Evolutionary conservation across 2,797 vertebrate genomes (phyloP).

Genomic region (Hemibagrus guttatus): DNA sequence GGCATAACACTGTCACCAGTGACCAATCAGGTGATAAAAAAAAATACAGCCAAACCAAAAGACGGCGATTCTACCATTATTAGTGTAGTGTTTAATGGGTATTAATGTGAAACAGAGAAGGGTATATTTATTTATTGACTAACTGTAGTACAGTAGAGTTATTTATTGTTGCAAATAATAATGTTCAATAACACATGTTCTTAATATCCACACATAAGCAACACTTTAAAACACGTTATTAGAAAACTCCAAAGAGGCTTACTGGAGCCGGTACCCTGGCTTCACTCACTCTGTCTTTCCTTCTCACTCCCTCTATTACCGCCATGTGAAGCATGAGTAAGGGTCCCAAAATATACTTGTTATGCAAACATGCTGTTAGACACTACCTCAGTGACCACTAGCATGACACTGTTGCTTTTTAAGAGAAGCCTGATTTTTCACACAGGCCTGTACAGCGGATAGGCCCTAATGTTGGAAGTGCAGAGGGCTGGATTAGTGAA

Average conservation of each 20-base stretch:
- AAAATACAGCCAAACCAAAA: neutral
- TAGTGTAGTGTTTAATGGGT: too few species aligned
- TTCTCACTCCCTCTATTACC: slow-evolving; percentile 36
- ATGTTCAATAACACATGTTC: neutral
- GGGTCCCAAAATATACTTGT: slow-evolving; percentile 66
- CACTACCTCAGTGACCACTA: slow-evolving; percentile 18
- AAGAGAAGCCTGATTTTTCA: slow-evolving; percentile 18
- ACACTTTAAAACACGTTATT: neutral
- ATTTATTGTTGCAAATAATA: neutral
- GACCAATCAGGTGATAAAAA: neutral
- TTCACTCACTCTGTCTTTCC: slow-evolving; percentile 49
- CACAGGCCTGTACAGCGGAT: slow-evolving; percentile 27
- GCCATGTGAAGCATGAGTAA: slow-evolving; percentile 59
- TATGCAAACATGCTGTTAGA: slow-evolving; percentile 54
- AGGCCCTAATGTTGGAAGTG: slow-evolving; percentile 37
- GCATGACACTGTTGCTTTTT: slow-evolving; percentile 26
- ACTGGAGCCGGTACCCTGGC: neutral
- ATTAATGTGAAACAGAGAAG: neutral
- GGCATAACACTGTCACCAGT: neutral
- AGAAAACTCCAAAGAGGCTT: neutral
- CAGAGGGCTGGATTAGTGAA: slow-evolving; percentile 42
- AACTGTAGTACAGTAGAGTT: neutral
- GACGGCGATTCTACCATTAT: neutral
- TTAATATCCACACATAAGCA: neutral
- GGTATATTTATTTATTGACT: neutral